Evolutionary conservation across 2,797 vertebrate species (phyloP).

Genomic region (Xerus rutilus): DNA sequence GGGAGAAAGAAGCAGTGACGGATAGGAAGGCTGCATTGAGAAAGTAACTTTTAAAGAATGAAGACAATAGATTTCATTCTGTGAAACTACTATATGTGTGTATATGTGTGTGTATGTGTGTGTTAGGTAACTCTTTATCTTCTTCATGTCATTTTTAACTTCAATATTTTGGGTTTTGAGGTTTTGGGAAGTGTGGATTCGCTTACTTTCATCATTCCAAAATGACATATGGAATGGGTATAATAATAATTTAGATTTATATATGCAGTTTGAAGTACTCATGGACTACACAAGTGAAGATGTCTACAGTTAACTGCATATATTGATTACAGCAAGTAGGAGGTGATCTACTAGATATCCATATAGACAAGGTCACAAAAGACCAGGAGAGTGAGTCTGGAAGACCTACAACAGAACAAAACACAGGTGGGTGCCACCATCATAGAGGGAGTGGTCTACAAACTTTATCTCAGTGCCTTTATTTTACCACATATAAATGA

Average conservation of each 20-base stretch:
- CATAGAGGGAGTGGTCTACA: not conserved
- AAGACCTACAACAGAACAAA: not conserved
- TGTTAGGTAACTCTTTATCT: not conserved
- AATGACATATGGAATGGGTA: not conserved
- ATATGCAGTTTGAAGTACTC: not conserved
- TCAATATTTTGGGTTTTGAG: not conserved
- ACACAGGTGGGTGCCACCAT: not conserved
- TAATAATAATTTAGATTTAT: not conserved
- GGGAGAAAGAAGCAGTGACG: too few relatives aligned
- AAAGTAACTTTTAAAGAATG: not conserved
- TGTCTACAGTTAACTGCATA: not conserved
- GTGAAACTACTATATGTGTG: not conserved
- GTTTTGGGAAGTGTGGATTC: not conserved
- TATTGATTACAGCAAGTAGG: not conserved
- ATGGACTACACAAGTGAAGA: not conserved
- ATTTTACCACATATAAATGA: not conserved
- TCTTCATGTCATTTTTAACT: not conserved
- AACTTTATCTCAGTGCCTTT: not conserved
- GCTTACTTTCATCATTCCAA: conserved; percentile 2
- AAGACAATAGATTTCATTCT: not conserved
- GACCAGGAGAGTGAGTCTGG: not conserved
- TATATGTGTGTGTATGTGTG: too few relatives aligned
- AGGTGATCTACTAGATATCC: not conserved
- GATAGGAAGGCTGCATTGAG: not conserved
- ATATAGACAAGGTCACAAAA: not conserved